Base-by-base conservation (phyloP, 2,797 vertebrate species). In the Bradypodion pumilum region DNA sequence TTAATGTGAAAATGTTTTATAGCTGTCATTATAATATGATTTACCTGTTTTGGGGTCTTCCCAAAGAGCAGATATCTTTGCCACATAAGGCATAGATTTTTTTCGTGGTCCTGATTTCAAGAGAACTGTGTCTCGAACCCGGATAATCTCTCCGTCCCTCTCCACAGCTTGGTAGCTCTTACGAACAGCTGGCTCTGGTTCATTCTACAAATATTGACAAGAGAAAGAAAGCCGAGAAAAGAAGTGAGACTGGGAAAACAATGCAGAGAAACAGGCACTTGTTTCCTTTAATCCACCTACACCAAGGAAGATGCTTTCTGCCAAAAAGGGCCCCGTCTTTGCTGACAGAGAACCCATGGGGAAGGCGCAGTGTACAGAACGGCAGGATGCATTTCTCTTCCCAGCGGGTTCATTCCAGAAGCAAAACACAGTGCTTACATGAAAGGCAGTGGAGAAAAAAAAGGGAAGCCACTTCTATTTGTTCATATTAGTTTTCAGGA, bases 31-130 rank as follows among this genome's bases (percentile, higher is more conserved):
- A n/a, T n/a, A n/a, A n/a, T n/a, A n/a, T n/a, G n/a, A n/a, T n/a
- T n/a, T 27, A 99, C 99, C 98, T 96, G 99, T 97, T 92, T 99
- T 98, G 7, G 98, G 98, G 87, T 99, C 98, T 90, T 99, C 98
- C 99, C 99, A 99, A 89, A 99, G 96, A 0, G 99, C 97, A 0
- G 99, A 99, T 90, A 99, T 97, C 95, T 99, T 99, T 82, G 99
- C 99, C 87, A 99, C 98, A 0, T 98, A 99, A 65, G 99, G 99
- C 93, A 99, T 97, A 25, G 98, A 97, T 37, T 99, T 99, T 96
- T 99, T 99, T 78, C 97, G 96, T 16, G 98, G 98, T 84, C 99
- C 99, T 0, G 99, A 99, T 89, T 98, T 98, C 83, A 99, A 95
- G 81, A 99, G 97, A 89, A 99, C 99, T 0, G 98, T 98, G 90